Conservation (phyloP, 2,888 invertebrate species). For the Peribatodes rhomboidaria region DNA sequence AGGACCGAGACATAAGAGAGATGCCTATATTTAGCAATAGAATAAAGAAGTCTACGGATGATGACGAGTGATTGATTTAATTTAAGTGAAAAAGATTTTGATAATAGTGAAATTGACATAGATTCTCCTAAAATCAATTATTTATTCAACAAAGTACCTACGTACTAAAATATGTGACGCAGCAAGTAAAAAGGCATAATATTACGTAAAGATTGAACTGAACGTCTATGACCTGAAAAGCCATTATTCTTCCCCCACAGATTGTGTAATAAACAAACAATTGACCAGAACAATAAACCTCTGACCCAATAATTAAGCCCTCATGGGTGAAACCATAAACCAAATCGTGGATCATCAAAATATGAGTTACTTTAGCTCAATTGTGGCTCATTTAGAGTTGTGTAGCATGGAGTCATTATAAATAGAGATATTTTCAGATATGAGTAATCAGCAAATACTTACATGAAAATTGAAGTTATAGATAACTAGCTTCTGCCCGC, state of each 20-base stretch:
- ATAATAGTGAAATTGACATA: not conserved
- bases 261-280: slow-evolving; percentile 53
- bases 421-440: not conserved
- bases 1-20: too few species aligned
- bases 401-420: not conserved
- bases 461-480: too few species aligned
- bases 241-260: slow-evolving; percentile 41
- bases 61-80: too few species aligned
- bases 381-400: slow-evolving; percentile 16
- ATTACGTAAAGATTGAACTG: not conserved
- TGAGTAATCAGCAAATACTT: too few species aligned
- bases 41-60: too few species aligned
- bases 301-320: slow-evolving; percentile 55
- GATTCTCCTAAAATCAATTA: not conserved
- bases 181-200: slow-evolving; percentile 5
- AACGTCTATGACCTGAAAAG: slow-evolving; percentile 16
- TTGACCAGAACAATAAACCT: slow-evolving; percentile 53
- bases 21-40: too few species aligned
- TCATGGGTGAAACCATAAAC: slow-evolving; percentile 51
- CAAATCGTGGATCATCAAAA: slow-evolving; percentile 54
- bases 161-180: too few species aligned
- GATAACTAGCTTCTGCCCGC: too few species aligned
- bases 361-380: slow-evolving; percentile 30
- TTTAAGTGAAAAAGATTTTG: not conserved
- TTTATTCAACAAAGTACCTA: not conserved